These are phyloP conservation scores for Autographa pulchrina DNA, from an alignment of 2,888 invertebrate genomes.

Conservation along the genomic window DNA sequence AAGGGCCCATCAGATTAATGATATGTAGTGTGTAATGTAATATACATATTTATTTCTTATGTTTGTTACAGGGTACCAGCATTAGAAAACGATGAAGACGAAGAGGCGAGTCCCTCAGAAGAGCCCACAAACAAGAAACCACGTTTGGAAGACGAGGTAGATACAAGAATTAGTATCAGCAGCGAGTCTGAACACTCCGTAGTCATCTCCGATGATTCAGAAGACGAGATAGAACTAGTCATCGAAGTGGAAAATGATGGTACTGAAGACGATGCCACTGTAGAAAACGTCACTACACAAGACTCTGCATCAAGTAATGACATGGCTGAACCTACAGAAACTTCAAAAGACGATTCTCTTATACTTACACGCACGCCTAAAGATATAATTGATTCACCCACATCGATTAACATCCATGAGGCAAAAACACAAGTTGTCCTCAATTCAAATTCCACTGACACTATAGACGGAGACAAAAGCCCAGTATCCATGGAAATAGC, in stretches of 20 bases:
- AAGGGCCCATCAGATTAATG: too few species aligned
- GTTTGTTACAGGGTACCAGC: slow-evolving; percentile 64
- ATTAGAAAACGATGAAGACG: slow-evolving; percentile 48
- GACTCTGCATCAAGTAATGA: background rate
- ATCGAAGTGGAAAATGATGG: slow-evolving; percentile 34
- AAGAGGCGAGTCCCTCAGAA: slow-evolving; percentile 68
- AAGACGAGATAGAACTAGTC: slow-evolving; percentile 59
- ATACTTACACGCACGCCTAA: background rate
- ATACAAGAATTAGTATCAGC: slow-evolving; percentile 79
- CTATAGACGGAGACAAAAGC: slow-evolving; percentile 68
- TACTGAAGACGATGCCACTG: slow-evolving; percentile 9
- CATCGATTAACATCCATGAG: slow-evolving; percentile 64
- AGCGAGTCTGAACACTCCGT: slow-evolving; percentile 75
- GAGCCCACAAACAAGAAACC: slow-evolving; percentile 75
- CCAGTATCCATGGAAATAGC: slow-evolving; percentile 75
- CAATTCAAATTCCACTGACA: slow-evolving; percentile 66
- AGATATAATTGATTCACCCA: slow-evolving; percentile 17
- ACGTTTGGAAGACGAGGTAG: slow-evolving; percentile 64
- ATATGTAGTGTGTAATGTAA: too few species aligned
- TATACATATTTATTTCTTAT: background rate
- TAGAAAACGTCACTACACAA: slow-evolving; percentile 4
- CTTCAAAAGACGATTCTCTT: slow-evolving; percentile 15
- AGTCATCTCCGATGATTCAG: slow-evolving; percentile 72
- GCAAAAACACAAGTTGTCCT: slow-evolving; percentile 73
- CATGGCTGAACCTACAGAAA: slow-evolving; percentile 30